Percentiles rank a stretch among this genome's conserved stretches.
These are phyloP conservation scores for Leistus spinibarbis DNA, from an alignment of 2,888 invertebrate genomes.

Conservation along the genomic window DNA sequence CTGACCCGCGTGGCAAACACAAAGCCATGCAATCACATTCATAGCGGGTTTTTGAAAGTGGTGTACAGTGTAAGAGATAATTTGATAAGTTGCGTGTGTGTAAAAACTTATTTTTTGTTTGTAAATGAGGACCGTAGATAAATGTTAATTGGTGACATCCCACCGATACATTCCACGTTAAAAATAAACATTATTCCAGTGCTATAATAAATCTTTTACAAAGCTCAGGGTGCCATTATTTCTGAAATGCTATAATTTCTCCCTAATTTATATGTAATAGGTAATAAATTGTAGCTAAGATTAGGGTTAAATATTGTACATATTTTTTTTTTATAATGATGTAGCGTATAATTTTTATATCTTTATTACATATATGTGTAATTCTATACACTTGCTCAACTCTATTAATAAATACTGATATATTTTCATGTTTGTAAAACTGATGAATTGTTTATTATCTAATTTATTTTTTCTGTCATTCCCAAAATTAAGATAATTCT, in stretches of 20 bases:
- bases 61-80: constrained; percentile 10
- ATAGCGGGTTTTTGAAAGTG: constrained; percentile 41
- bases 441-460: constrained; percentile 44
- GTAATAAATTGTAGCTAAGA: constrained; percentile 43
- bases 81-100: not conserved
- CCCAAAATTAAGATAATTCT: constrained; percentile 36
- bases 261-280: constrained; percentile 40
- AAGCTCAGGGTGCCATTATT: constrained; percentile 59
- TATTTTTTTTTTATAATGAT: constrained; percentile 49
- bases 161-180: constrained; percentile 36
- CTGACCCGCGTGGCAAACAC: constrained; percentile 55
- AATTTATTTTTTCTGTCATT: constrained; percentile 46
- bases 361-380: constrained; percentile 48
- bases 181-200: constrained; percentile 49
- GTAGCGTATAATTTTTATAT: constrained; percentile 44
- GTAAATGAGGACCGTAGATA: constrained; percentile 10
- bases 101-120: constrained; percentile 9
- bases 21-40: constrained; percentile 57
- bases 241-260: constrained; percentile 50
- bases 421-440: constrained; percentile 45
- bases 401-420: constrained; percentile 48
- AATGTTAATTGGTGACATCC: constrained; percentile 35
- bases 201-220: constrained; percentile 45
- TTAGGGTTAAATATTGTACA: constrained; percentile 40
- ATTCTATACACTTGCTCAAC: constrained; percentile 58